Conservation (phyloP, 2,797 vertebrate species). For the Pantherophis vulpinus region DNA sequence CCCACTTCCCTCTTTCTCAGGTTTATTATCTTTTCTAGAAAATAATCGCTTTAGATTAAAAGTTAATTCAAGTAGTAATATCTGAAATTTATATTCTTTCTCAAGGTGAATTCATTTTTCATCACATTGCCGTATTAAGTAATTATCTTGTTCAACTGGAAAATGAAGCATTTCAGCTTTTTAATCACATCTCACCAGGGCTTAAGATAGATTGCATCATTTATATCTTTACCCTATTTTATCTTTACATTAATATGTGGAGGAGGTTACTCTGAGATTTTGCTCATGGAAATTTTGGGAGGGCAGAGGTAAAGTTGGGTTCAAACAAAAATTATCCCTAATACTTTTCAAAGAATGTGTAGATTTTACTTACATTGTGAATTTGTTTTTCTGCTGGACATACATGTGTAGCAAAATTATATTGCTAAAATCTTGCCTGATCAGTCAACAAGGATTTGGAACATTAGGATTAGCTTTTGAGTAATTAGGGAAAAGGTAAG, state of each 20-base stretch:
- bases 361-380: neutral
- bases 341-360: neutral
- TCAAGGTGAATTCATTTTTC: neutral
- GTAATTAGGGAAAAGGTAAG: slow-evolving; percentile 44
- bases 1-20: neutral
- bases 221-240: neutral
- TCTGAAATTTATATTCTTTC: neutral
- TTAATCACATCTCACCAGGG: neutral
- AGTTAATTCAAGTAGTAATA: neutral
- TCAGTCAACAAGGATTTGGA: slow-evolving; percentile 10
- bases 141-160: neutral
- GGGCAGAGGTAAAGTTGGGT: neutral
- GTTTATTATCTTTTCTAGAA: neutral
- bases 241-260: neutral
- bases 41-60: neutral
- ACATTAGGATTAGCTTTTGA: slow-evolving; percentile 16
- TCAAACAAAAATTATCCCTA: neutral
- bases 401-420: neutral
- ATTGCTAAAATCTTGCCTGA: neutral
- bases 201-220: neutral
- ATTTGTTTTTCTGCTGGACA: neutral
- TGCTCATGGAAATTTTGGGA: neutral
- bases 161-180: neutral
- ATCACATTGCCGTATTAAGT: neutral
- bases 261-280: neutral